Percentiles rank a stretch among this genome's conserved stretches.
These are phyloP conservation scores for Nannospalax galili DNA, from an alignment of 2,113 vertebrate species.

Conservation along the genomic window DNA sequence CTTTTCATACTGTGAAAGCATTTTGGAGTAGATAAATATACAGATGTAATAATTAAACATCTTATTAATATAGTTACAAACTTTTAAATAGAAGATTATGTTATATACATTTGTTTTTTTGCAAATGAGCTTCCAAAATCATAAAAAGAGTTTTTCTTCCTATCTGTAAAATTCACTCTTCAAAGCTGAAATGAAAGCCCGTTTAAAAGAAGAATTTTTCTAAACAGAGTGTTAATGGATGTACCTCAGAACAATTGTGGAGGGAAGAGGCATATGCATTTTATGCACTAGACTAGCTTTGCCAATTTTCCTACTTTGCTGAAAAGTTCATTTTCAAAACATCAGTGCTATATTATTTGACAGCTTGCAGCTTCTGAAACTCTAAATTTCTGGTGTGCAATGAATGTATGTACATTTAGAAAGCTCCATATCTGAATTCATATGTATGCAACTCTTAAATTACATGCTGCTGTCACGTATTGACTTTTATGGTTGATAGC, in stretches of 20 bases:
- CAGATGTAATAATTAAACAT: conserved; percentile 38
- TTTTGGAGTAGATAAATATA: conserved; percentile 56
- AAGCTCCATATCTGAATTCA: conserved; percentile 78
- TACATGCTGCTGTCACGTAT: conserved; percentile 78
- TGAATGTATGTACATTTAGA: conserved; percentile 81
- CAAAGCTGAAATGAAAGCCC: conserved; percentile 59
- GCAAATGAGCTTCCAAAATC: conserved; percentile 48
- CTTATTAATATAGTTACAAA: conserved; percentile 53
- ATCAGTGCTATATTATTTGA: conserved; percentile 72
- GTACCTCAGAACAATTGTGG: conserved; percentile 40
- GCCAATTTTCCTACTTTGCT: conserved; percentile 46
- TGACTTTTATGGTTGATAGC: conserved; percentile 83
- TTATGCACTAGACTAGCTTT: conserved; percentile 53
- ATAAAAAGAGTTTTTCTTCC: conserved; percentile 15
- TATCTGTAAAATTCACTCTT: conserved; percentile 56
- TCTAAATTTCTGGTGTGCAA: conserved; percentile 78
- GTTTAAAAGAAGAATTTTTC: conserved; percentile 26
- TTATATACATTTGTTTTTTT: conserved; percentile 63
- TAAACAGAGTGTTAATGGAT: conserved; percentile 24
- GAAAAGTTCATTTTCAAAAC: conserved; percentile 78
- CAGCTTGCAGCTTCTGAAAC: conserved; percentile 77
- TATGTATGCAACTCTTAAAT: conserved; percentile 81
- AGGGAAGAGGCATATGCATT: conserved; percentile 41
- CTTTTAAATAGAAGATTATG: conserved; percentile 57
- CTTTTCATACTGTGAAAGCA: conserved; percentile 52